Evolutionary conservation across 2,797 vertebrate species (phyloP).

Genomic region (Lithobates sylvaticus): DNA sequence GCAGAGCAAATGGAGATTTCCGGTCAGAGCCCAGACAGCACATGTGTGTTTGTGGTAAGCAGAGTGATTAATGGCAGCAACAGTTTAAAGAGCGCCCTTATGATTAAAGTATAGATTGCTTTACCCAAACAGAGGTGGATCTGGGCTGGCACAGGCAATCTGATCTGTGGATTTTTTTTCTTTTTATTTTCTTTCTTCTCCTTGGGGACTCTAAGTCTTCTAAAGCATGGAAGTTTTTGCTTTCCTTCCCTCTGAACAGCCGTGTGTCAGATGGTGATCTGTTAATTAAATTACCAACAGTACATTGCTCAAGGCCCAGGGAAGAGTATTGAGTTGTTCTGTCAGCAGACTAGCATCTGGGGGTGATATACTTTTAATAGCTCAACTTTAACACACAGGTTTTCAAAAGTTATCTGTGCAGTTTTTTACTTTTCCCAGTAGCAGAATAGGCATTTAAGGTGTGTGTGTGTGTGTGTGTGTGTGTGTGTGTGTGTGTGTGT

Average conservation of each 20-base stretch:
- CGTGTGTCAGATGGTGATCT: conserved; percentile 64
- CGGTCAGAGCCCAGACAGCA: conserved; percentile 13
- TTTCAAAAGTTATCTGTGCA: background rate
- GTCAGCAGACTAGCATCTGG: conserved; percentile 64
- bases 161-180: background rate
- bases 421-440: background rate
- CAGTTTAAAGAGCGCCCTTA: background rate
- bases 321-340: conserved; percentile 63
- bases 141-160: background rate
- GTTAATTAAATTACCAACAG: conserved; percentile 71
- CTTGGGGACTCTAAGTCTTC: conserved; percentile 52
- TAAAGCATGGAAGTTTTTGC: conserved; percentile 58
- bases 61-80: conserved; percentile 34
- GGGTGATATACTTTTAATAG: conserved; percentile 66
- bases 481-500: too few relatives aligned
- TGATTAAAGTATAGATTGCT: background rate
- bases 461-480: too few relatives aligned
- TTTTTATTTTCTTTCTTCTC: conserved; percentile 26
- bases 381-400: background rate
- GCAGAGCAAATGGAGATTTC: conserved; percentile 15
- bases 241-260: conserved; percentile 16
- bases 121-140: conserved; percentile 37
- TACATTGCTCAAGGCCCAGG: conserved; percentile 56
- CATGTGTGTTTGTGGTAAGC: conserved; percentile 40
- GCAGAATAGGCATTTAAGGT: background rate